A percentile compares a stretch with the other conserved stretches of the same genome.
Evolutionary conservation across 2,888 invertebrate species (phyloP).

Genomic region (Heteropelma amictum): DNA sequence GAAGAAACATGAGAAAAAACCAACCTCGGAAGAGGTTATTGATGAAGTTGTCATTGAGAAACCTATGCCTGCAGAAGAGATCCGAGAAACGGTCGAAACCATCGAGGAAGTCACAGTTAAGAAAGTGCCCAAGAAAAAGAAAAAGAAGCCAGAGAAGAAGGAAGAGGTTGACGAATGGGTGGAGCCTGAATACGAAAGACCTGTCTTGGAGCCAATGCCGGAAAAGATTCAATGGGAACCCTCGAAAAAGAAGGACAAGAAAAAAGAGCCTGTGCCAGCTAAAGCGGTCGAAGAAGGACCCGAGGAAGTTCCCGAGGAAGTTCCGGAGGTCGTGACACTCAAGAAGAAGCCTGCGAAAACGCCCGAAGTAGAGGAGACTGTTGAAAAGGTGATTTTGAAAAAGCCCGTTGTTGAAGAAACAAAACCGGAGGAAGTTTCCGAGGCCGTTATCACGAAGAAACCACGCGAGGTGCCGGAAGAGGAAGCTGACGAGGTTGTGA

Average conservation of each 20-base stretch:
- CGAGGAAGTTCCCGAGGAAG: constrained; percentile 58
- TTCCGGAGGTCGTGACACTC: constrained; percentile 60
- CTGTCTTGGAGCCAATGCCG: constrained; percentile 64
- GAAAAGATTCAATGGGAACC: constrained; percentile 62
- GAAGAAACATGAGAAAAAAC: constrained; percentile 64
- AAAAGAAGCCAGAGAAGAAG: constrained; percentile 59
- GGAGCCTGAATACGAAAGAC: constrained; percentile 63
- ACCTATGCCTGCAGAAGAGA: constrained; percentile 56
- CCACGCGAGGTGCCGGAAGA: constrained; percentile 63
- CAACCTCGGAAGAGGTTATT: constrained; percentile 71
- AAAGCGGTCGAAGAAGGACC: constrained; percentile 50
- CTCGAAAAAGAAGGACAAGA: constrained; percentile 66
- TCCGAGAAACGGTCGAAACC: constrained; percentile 64
- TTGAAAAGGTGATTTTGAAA: constrained; percentile 61
- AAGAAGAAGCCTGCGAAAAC: constrained; percentile 66
- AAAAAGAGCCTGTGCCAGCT: constrained; percentile 71
- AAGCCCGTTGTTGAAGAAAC: constrained; percentile 63
- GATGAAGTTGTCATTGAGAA: constrained; percentile 60
- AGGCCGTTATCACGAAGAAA: constrained; percentile 57
- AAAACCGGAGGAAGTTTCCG: constrained; percentile 60
- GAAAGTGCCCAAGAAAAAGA: constrained; percentile 58
- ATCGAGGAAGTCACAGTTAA: constrained; percentile 54
- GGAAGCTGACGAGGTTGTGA: constrained; percentile 64
- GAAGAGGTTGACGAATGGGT: constrained; percentile 60
- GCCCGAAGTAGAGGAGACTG: constrained; percentile 62